Evolutionary conservation across 2,888 invertebrate species (phyloP), one percentile per base, ranked within the genome.

Genomic region (Argyresthia goedartella): DNA sequence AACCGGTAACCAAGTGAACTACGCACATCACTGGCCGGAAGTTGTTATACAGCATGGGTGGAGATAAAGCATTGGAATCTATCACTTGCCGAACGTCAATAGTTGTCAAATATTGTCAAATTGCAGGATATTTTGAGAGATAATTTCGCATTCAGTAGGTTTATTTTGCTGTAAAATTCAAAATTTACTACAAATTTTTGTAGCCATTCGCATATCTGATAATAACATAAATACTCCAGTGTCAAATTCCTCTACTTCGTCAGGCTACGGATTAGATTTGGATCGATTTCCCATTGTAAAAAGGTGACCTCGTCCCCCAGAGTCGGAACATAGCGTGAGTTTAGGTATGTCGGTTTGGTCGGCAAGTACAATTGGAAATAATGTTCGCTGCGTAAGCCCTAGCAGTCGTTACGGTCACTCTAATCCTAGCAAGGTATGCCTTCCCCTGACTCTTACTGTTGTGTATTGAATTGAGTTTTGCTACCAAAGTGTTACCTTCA

Each of bases 261-360:
- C 49, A n/a, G 34, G 50, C 50, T 34, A 44, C 34, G 44, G 39
- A 50, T 50, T 35, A 50, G 44, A 44, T 10, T 10, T 13, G 10
- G 44, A 25, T 16, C 14, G 35, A 9, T 14, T 43, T 34, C 34
- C 10, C 34, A 33, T 50, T 41, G 25, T 50, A 42, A 42, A 11
- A 36, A 13, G 25, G 71, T 81, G 80, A 82, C 81, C 80, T 81
- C 81, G 71, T 61, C 71, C 65, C 67, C 63, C 68, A 66, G 67
- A 71, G 70, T 69, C 70, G 74, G 77, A 74, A 75, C 76, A 73
- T 73, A 76, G 72, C 69, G 68, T 76, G 73, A 76, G 71, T 73
- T 79, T 86, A 84, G 84, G 84, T 82, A 90, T 90, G 92, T 92
- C 92, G 85, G 89, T 92, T 79, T 92, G 92, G 92, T 91, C 91